Conservation (phyloP, 2,797 vertebrate species). For the Threskiornis aethiopicus region DNA sequence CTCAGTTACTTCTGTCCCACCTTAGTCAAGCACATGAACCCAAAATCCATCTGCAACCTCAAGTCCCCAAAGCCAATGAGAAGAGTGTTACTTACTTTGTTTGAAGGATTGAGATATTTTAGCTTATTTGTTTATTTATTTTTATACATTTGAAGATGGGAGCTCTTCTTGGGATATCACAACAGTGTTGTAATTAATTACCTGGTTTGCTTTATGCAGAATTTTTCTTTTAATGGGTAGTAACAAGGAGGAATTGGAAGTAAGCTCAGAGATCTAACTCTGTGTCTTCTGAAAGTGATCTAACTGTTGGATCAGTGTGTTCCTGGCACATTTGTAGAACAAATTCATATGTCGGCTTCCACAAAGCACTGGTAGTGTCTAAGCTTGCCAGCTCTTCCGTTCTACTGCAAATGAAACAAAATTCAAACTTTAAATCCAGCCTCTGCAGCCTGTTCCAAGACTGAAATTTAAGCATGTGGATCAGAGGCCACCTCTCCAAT, state of each 20-base stretch:
- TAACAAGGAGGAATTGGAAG: conserved; percentile 16
- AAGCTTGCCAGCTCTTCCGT: conserved; percentile 54
- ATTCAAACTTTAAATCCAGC: conserved; percentile 17
- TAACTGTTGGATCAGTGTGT: conserved; percentile 62
- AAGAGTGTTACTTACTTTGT: background rate
- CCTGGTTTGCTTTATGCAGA: background rate
- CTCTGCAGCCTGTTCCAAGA: background rate
- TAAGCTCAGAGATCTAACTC: conserved; percentile 20
- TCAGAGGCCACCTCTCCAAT: background rate
- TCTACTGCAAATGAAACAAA: conserved; percentile 46
- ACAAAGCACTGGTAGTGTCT: conserved; percentile 53
- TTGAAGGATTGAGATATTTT: background rate
- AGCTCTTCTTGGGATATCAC: accelerated
- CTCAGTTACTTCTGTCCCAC: background rate
- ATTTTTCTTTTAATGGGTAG: background rate
- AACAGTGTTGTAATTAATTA: background rate
- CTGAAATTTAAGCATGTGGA: background rate
- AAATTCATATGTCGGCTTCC: conserved; percentile 56
- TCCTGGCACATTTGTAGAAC: conserved; percentile 67
- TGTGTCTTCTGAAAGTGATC: conserved; percentile 60
- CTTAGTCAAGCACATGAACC: background rate
- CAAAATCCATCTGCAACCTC: background rate
- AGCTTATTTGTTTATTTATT: background rate
- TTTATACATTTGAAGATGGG: background rate
- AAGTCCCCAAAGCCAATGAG: background rate